Evolutionary conservation across 1,140 invertebrate species (phyloP).

Genomic region (Micrasema minimum): DNA sequence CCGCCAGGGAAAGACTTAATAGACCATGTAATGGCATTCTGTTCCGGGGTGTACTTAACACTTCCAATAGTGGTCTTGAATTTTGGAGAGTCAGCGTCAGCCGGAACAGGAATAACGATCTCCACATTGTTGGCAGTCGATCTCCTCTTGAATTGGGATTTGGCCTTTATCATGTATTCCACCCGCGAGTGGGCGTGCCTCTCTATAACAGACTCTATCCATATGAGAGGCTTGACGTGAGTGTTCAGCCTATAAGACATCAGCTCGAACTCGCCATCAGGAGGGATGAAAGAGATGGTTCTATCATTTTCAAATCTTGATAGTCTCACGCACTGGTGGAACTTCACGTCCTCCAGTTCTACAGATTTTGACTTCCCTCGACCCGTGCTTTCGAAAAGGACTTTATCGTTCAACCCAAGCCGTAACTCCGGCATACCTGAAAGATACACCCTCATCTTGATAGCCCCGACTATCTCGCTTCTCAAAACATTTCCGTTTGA

Average conservation of each 20-base stretch:
- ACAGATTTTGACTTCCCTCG: conserved; percentile 98
- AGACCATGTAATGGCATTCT: conserved; percentile 99
- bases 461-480: conserved; percentile 98
- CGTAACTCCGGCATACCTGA: conserved; percentile 99
- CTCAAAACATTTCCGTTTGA: conserved; percentile 97
- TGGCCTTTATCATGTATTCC: conserved; percentile 99
- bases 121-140: conserved; percentile 99
- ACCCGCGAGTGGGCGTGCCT: conserved; percentile 97
- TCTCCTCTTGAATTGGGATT: conserved; percentile 97
- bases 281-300: conserved; percentile 98
- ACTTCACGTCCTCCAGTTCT: conserved; percentile 99
- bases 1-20: conserved; percentile 99
- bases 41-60: conserved; percentile 97
- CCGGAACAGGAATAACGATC: conserved; percentile 98
- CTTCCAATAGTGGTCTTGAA: conserved; percentile 99
- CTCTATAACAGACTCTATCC: conserved; percentile 99
- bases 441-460: conserved; percentile 99
- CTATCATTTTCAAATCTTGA: conserved; percentile 99
- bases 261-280: conserved; percentile 99
- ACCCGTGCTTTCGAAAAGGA: conserved; percentile 97
- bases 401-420: conserved; percentile 98
- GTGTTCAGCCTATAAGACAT: conserved; percentile 99
- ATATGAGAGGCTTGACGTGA: conserved; percentile 98
- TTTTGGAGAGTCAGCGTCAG: conserved; percentile 98
- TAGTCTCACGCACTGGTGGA: conserved; percentile 98